Base-by-base conservation (phyloP, 2,888 invertebrate genomes). In the Brachyopa scutellaris region DNA sequence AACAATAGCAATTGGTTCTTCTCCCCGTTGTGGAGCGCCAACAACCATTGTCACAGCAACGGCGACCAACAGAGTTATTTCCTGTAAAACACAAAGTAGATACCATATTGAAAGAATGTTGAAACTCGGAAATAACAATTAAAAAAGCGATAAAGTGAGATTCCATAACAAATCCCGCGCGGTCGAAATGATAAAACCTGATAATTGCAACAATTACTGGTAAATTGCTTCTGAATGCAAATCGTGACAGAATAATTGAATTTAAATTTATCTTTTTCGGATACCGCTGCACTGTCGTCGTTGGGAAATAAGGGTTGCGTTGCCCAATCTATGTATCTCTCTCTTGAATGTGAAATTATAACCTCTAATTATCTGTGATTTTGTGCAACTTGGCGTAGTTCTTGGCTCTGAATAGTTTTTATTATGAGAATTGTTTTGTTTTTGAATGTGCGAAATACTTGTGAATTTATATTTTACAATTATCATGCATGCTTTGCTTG, bases 1-100 rank as follows among this genome's bases (percentile, higher is more conserved):
- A 78, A 95, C 88, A 80, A 95, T 95, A 73, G 93, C 93, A 53
- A 92, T 92, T 86, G 93, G 92, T 23, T 92, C 93, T 23, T 90
- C 87, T 26, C 90, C 89, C 78, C 92, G 91, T 87, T 94, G 94
- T 17, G 94, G 94, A n/a, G 91, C 91, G 53, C 89, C 90, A 40
- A 88, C 86, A 23, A 91, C 92, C 74, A 92, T 87, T 57, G 91
- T 89, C 17, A 89, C 85, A 70, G 88, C 86, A 53, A 87, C 84
- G 53, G 85, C 88, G 38, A 88, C 61, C 51, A 90, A 84, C 51
- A 90, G 86, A 79, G 86, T 86, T 57, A 90, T 85, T 89, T 90
- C 87, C 88, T 88, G 78, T 33, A 85, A 87, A 80, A 11, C 45
- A 76, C n/a, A n/a, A n/a, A n/a, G n/a, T n/a, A n/a, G n/a, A n/a